Conservation (phyloP, 2,113 vertebrate species). For the Ictalurus punctatus region DNA sequence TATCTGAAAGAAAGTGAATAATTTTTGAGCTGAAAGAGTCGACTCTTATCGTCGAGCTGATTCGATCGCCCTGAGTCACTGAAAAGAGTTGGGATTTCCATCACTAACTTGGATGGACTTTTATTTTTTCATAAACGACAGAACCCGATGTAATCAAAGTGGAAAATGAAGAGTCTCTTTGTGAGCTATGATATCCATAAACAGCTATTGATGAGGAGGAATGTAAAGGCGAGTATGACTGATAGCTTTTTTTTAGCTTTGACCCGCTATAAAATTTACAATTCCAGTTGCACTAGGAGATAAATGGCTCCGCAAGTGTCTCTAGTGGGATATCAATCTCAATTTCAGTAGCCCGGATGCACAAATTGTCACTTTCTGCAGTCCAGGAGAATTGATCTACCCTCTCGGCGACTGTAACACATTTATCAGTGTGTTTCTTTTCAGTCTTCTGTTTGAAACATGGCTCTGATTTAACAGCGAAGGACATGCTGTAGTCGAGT, state of each 20-base stretch:
- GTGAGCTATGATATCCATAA: conserved; percentile 31
- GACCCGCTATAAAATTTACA: conserved; percentile 39
- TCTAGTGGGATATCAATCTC: conserved; percentile 39
- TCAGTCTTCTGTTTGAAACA: not conserved
- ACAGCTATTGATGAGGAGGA: conserved; percentile 39
- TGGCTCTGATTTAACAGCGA: not conserved
- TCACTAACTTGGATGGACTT: not conserved
- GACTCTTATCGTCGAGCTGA: not conserved
- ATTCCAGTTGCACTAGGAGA: conserved; percentile 34
- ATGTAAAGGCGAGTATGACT: conserved; percentile 26
- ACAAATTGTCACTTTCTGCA: conserved; percentile 45
- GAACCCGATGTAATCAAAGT: not conserved
- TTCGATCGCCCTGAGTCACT: not conserved
- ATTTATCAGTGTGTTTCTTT: conserved; percentile 29
- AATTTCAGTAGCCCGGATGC: conserved; percentile 43
- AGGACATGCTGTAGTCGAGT: not conserved
- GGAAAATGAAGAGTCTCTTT: conserved; percentile 1
- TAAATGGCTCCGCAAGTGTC: conserved; percentile 26
- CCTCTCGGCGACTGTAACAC: conserved; percentile 6
- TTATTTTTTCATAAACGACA: not conserved
- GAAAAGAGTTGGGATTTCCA: not conserved
- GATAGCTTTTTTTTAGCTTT: conserved; percentile 39
- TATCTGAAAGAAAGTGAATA: not conserved
- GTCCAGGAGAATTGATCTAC: conserved; percentile 37
- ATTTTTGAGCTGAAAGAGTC: not conserved